A percentile compares a stretch with the other conserved stretches of the same genome.
phyloP scores from a whole-genome alignment of 1,140 invertebrate genomes.

The Colletes gigas region DNA sequence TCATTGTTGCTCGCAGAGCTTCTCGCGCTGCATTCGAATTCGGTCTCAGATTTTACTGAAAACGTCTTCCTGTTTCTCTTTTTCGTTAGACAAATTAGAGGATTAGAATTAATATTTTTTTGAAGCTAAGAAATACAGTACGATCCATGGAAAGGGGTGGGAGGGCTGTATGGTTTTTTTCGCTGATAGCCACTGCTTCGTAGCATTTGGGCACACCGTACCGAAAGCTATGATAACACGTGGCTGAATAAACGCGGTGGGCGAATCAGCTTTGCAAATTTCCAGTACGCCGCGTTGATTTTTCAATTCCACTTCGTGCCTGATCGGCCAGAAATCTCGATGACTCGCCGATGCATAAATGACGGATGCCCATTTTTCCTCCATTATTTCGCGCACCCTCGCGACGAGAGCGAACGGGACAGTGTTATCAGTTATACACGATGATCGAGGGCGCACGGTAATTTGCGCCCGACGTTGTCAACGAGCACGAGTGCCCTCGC shows the following conservation, averaged over 20 bases:
- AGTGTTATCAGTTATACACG: conserved; percentile 43
- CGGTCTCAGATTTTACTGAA: no score
- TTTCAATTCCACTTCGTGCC: conserved; percentile 54
- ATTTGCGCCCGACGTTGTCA: conserved; percentile 23
- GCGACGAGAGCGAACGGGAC: background rate
- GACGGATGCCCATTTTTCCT: conserved; percentile 56
- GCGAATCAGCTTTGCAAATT: conserved; percentile 50
- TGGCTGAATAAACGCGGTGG: conserved; percentile 22
- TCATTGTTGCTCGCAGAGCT: no score
- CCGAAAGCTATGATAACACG: conserved; percentile 17
- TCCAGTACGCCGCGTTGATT: conserved; percentile 42
- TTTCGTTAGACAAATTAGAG: no score
- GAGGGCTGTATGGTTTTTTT: no score
- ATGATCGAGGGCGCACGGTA: conserved; percentile 29
- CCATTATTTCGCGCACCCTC: conserved; percentile 37
- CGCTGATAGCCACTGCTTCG: no score
- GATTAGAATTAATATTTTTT: no score
- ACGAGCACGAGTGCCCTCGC: background rate
- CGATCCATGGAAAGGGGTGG: no score
- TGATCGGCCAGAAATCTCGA: conserved; percentile 58
- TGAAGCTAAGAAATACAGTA: no score
- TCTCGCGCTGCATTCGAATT: no score
- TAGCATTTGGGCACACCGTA: no score
- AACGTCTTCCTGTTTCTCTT: no score
- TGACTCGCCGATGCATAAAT: conserved; percentile 53